Base-by-base conservation (phyloP, 2,888 invertebrate species). In the Lithosia quadra region DNA sequence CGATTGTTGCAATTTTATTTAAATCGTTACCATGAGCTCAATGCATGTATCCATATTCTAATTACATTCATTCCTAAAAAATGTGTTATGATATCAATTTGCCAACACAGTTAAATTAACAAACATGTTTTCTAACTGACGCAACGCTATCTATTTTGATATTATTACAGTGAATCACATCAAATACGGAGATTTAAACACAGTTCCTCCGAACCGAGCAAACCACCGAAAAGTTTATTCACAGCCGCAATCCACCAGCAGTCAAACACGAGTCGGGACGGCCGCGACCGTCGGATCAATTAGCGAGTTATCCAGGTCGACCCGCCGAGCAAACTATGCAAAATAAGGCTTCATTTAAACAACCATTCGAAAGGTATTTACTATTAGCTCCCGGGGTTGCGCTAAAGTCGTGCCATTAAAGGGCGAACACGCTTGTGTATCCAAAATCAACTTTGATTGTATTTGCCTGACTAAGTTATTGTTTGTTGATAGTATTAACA, bases 291-390 rank as follows among this genome's bases (percentile, higher is more conserved):
- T 28, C 5, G 28, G 24, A 59, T 34, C 58, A 43, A 59, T 59
- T 49, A 49, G 43, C 28, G 3, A 33, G 43, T 22, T 28, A 57
- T 28, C 33, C 39, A 57, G 33, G 57, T 43, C 24, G 49, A 58
- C 7, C 58, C 58, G 18, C 49, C 43, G 28, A 58, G 33, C 65
- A 59, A 65, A 65, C 58, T 22, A 58, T 43, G 33, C 15, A 10
- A 58, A 58, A 39, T 33, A 24, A 39, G 28, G 28, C 39, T 65
- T 28, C 15, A 18, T 33, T 10, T 58, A 65, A 65, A 43, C 43
- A 43, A 18, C 22, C 33, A 34, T 64, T 64, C 5, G 39, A 39
- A 9, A 58, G 60, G 57, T 65, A 65, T 21, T 39, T 33, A 57
- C 34, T 36, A 24, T 64, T 39, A 57, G 39, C 39, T 57, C 22